Evolutionary conservation across 2,797 vertebrate species (phyloP).

Genomic region (Scolopax rusticola): DNA sequence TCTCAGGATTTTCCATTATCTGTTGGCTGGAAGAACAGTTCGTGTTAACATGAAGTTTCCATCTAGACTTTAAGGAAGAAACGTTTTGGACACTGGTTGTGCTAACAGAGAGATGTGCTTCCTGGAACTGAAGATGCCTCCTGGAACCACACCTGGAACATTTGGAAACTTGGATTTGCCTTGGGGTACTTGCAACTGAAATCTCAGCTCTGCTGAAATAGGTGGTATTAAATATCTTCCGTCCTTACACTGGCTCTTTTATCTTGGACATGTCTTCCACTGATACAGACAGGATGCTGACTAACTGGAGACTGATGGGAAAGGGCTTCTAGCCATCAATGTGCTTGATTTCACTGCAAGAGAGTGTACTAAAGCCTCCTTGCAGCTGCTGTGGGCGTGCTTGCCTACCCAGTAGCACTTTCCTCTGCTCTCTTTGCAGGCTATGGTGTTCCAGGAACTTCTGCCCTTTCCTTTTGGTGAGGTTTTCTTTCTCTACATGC

Average conservation of each 20-base stretch:
- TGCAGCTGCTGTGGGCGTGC: not conserved
- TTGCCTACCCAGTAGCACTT: not conserved
- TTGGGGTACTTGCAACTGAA: not conserved
- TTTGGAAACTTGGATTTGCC: conserved; percentile 62
- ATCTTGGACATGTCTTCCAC: not conserved
- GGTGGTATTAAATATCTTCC: not conserved
- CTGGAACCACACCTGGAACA: conserved; percentile 61
- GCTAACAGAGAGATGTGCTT: conserved; percentile 25
- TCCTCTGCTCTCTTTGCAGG: not conserved
- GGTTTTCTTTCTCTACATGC: conserved; percentile 7
- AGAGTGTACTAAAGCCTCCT: not conserved
- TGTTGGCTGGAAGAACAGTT: not conserved
- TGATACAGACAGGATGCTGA: not conserved
- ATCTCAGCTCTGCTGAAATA: not conserved
- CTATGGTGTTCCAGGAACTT: not conserved
- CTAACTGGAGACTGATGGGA: not conserved
- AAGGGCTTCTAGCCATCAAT: not conserved
- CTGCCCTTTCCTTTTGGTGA: conserved; percentile 10
- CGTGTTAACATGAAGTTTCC: conserved; percentile 21
- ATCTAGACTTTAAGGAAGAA: conserved; percentile 11
- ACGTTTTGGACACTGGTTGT: conserved; percentile 20
- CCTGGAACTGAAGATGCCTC: conserved; percentile 58
- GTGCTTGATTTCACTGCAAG: not conserved
- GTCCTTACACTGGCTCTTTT: not conserved
- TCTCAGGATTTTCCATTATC: not conserved